A percentile compares a stretch with the other conserved stretches of the same genome.
phyloP scores from a whole-genome alignment of 2,113 vertebrate genomes.

The Rana temporaria region DNA sequence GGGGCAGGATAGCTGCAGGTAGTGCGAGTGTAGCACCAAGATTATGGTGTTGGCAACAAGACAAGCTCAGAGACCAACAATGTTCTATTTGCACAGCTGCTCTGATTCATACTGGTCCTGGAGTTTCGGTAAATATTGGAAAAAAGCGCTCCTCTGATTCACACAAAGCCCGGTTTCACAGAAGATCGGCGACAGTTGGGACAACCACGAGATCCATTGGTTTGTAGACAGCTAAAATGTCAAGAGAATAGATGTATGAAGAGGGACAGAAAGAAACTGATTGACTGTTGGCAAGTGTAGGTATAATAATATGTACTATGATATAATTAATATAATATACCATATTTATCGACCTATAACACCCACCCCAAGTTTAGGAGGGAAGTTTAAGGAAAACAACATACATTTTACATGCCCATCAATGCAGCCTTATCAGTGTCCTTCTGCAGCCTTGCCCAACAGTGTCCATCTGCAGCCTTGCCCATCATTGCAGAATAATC shows the following conservation, averaged over 20 bases:
- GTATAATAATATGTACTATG: too few species aligned
- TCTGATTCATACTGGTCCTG: conserved; percentile 63
- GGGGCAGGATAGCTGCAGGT: background rate
- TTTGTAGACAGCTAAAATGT: conserved; percentile 88
- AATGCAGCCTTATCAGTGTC: too few species aligned
- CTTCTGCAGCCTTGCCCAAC: too few species aligned
- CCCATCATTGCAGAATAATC: too few species aligned
- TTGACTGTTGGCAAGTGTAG: too few species aligned
- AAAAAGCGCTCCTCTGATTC: conserved; percentile 61
- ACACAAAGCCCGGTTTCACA: conserved; percentile 96
- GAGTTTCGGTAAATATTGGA: conserved; percentile 68
- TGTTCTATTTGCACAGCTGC: conserved; percentile 68
- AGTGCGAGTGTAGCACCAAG: conserved; percentile 15
- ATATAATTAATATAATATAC: too few species aligned
- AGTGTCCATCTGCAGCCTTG: too few species aligned
- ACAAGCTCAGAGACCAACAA: conserved; percentile 61
- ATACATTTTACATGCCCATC: too few species aligned
- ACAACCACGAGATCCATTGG: conserved; percentile 87
- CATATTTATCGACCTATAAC: too few species aligned
- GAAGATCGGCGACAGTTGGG: conserved; percentile 91
- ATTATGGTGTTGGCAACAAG: background rate
- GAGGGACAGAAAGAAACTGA: background rate
- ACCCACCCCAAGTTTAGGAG: too few species aligned
- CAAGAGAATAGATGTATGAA: background rate
- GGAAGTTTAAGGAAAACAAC: too few species aligned